Percentiles rank a stretch among this genome's conserved stretches.
Conservation (phyloP, 1,140 invertebrate genomes). For the Capitella teleta region DNA sequence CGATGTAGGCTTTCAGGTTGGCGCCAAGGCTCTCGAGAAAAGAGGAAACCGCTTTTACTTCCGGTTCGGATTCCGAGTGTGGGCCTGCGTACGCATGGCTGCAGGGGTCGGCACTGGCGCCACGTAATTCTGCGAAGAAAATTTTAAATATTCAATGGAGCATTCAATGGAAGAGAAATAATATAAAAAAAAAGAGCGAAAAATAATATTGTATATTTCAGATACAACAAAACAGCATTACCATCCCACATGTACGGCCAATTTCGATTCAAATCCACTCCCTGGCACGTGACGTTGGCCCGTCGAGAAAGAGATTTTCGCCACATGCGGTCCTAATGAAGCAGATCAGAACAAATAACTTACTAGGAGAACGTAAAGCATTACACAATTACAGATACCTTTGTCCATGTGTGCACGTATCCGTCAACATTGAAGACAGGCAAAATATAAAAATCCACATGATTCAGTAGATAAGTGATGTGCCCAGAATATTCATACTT, state of each 20-base stretch:
- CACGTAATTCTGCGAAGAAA: background rate
- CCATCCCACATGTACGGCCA: constrained; percentile 3
- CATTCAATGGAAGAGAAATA: background rate
- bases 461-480: background rate
- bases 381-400: background rate
- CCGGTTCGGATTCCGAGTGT: constrained; percentile 32
- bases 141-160: background rate
- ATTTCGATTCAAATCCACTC: constrained; percentile 12
- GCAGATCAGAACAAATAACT: background rate
- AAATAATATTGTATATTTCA: too few species aligned
- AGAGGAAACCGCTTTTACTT: constrained; percentile 24
- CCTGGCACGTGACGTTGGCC: background rate
- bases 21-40: constrained; percentile 10
- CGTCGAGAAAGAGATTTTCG: constrained; percentile 1
- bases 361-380: background rate
- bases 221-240: background rate
- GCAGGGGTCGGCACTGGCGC: constrained; percentile 10
- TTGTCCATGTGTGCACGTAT: constrained; percentile 8
- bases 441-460: constrained; percentile 6
- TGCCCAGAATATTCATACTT: background rate
- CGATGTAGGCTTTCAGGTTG: constrained; percentile 41
- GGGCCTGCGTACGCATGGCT: constrained; percentile 21
- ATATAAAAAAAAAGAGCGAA: background rate
- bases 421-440: constrained; percentile 12
- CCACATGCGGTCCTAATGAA: constrained; percentile 7